These are phyloP conservation scores for Tryphoninae sp. DNA, from an alignment of 2,888 invertebrate species.

Conservation along the genomic window DNA sequence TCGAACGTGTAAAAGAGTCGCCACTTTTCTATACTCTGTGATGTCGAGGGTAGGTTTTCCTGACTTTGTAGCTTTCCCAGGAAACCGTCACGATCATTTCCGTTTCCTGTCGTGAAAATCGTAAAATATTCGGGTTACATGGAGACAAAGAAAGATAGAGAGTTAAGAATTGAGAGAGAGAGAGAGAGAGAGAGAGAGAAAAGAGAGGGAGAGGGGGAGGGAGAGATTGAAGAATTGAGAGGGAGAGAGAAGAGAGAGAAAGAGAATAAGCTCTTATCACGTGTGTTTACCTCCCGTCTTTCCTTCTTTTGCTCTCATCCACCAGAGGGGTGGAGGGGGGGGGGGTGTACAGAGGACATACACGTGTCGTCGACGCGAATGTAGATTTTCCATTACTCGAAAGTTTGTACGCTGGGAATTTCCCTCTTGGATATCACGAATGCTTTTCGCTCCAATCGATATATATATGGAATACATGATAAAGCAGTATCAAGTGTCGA, in stretches of 20 bases:
- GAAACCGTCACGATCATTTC: constrained; percentile 34
- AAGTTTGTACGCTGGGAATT: constrained; percentile 49
- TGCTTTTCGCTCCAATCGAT: constrained; percentile 1
- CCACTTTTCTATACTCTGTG: background rate
- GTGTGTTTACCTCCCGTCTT: background rate
- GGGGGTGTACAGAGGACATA: constrained; percentile 8
- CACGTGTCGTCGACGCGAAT: constrained; percentile 50
- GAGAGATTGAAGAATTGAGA: background rate
- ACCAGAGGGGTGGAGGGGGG: background rate
- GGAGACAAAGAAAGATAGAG: background rate
- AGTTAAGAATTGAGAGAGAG: background rate
- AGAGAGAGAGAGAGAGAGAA: background rate
- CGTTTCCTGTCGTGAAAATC: constrained; percentile 26
- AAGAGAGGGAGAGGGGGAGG: background rate
- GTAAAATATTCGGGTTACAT: constrained; percentile 32
- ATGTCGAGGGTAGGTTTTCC: constrained; percentile 12
- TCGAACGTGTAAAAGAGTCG: background rate
- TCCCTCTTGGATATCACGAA: constrained; percentile 41
- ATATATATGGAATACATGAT: background rate
- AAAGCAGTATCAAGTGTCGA: background rate
- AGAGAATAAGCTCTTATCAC: background rate
- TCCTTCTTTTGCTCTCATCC: constrained; percentile 1
- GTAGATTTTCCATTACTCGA: constrained; percentile 61
- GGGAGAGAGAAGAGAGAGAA: background rate
- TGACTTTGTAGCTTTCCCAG: constrained; percentile 37